Evolutionary conservation across 1,140 invertebrate species (phyloP), one percentile per base, ranked within the genome.

Genomic region (Meloidogyne floridensis): DNA sequence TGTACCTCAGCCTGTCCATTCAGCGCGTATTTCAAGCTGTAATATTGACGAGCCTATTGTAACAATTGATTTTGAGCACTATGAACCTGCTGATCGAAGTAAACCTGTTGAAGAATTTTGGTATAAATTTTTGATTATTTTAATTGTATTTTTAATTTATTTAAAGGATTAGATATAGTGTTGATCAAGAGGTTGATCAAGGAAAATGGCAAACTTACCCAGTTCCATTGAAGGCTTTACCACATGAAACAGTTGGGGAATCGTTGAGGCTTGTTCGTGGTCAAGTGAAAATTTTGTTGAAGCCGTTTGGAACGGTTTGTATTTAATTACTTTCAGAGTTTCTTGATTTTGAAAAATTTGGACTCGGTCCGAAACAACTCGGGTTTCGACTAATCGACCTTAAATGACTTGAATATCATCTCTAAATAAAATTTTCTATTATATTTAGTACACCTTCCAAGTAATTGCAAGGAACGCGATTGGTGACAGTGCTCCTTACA

Each of bases 391-490:
- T 32, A 32, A 1, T 32, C 2, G 32, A 32, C 32, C 32, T 32
- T 32, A 32, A 32, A 32, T 2, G 32, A 32, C 32, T 32, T 2
- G 32, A 32, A 32, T 32, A 32, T 32, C 32, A 32, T 32, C 2
- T 32, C 32, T 32, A 32, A 32, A 32, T 32, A 32, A 32, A 32
- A 32, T 32, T 32, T 32, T 32, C 3, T 0, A 47, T 47, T n/a
- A 3, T 32, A 42, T 88, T 82, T 81, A 97, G 91, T 98, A 98
- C 88, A 97, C 95, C 0, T 98, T 97, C 92, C 92, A 96, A 73
- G 95, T 98, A 5, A 93, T 96, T 80, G 96, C 96, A 0, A 93
- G 93, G 88, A 98, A 98, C 91, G 95, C 95, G 91, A 95, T 98
- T 86, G 97, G 97, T 0, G 92, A 93, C 10, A 98, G 96, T 43